Evolutionary conservation across 53 echinoderm and acorn worm genomes (phyloP), one percentile per base, ranked within the genome.

Genomic region (Hippasteria phrygiana): DNA sequence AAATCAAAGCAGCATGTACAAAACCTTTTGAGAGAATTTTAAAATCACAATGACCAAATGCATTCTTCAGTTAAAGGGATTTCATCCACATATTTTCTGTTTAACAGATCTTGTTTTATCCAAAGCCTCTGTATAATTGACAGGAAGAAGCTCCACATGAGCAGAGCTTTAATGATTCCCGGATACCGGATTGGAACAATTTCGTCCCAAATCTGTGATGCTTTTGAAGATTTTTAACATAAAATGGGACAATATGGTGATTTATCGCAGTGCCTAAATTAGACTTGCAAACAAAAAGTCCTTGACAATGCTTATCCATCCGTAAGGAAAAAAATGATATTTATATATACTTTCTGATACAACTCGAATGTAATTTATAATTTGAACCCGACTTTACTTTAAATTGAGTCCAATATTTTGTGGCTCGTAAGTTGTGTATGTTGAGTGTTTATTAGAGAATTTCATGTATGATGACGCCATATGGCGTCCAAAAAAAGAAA

Each of bases 281-380:
- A 50, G 27, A 75, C 17, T 29, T 29, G 9, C 48, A 76, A 33
- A 16, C 12, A 73, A 32, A 31, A 32, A 65, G 26, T 1, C n/a
- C 63, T 40, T 41, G 43, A 6, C 17, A 33, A 46, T 17, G 13
- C 22, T 28, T 43, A 28, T 28, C 5, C 7, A 37, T 77, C 34
- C 53, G 32, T 55, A 50, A 76, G 50, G 37, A 32, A 77, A 33
- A 18, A 34, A 56, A 78, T 27, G 1, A 35, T 9, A 43, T 43
- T 22, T 83, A 83, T 83, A 66, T 83, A 83, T 83, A 83, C 67
- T 43, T 62, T 81, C 81, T 45, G 65, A 66, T 83, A 83, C 83
- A 83, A 83, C 83, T 83, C 83, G 46, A 83, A 31, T 65, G 67
- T 64, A 83, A 66, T 83, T 64, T 65, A 83, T 83, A 42, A 83